These are phyloP conservation scores for Parnassius smintheus DNA, from an alignment of 2,888 invertebrate species.

Conservation along the genomic window DNA sequence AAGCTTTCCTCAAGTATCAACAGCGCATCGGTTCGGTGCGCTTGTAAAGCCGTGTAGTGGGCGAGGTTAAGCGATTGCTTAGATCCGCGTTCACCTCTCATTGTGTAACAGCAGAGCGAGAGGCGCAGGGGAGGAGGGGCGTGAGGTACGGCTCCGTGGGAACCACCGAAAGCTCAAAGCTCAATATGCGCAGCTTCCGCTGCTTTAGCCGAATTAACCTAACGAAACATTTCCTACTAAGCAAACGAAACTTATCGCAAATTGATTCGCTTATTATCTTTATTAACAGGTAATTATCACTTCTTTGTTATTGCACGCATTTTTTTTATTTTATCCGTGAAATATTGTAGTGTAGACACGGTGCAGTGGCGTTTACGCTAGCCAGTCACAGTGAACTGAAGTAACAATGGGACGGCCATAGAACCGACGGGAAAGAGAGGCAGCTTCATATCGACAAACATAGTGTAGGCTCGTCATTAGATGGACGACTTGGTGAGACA, in stretches of 20 bases:
- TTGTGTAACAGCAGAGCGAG: conserved; percentile 66
- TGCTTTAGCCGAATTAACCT: conserved; percentile 66
- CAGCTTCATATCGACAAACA: too few relatives aligned
- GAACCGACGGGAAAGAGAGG: too few relatives aligned
- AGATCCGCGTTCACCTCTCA: conserved; percentile 81
- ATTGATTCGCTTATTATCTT: conserved; percentile 69
- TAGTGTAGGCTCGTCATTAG: too few relatives aligned
- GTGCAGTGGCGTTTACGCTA: too few relatives aligned
- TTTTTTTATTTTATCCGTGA: too few relatives aligned
- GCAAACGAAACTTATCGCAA: conserved; percentile 51
- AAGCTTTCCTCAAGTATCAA: conserved; percentile 40
- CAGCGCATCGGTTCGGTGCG: conserved; percentile 42
- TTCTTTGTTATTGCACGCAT: too few relatives aligned
- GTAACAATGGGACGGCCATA: too few relatives aligned
- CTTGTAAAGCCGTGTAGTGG: conserved; percentile 63
- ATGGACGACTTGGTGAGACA: too few relatives aligned
- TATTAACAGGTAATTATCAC: conserved; percentile 62
- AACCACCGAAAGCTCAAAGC: conserved; percentile 80
- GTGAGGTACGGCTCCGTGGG: conserved; percentile 68
- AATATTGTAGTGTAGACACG: too few relatives aligned
- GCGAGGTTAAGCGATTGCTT: conserved; percentile 81
- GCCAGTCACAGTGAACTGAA: too few relatives aligned
- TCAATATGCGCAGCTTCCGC: conserved; percentile 75
- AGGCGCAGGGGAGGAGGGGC: conserved; percentile 32
- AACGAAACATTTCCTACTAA: conserved; percentile 67